Conservation (phyloP, 37 sponge, comb jelly and placozoan genomes). For the Theonella swinhoei region DNA sequence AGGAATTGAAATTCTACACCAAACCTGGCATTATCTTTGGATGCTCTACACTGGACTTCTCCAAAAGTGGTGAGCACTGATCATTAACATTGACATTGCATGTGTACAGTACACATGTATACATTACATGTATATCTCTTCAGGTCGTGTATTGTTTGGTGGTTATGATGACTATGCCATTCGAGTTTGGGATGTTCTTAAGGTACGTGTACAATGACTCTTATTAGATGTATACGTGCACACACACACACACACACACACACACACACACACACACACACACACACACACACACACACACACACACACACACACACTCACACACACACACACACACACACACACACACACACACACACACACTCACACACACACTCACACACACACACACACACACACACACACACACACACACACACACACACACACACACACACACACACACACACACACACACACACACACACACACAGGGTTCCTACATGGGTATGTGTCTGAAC, state of each 20-base stretch:
- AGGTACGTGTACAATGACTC: slow-evolving; percentile 45
- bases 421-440: not conserved
- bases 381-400: not conserved
- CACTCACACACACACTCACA: slow-evolving; percentile 7
- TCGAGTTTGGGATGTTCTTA: slow-evolving; percentile 84
- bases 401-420: not conserved
- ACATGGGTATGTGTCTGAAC: slow-evolving; percentile 51
- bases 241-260: not conserved
- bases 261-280: slow-evolving; percentile 20
- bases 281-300: slow-evolving; percentile 17
- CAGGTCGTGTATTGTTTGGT: slow-evolving; percentile 81
- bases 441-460: slow-evolving; percentile 10
- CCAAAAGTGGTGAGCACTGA: slow-evolving; percentile 66
- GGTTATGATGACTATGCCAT: slow-evolving; percentile 82
- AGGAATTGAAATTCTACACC: slow-evolving; percentile 71
- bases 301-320: slow-evolving; percentile 1
- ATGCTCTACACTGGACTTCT: slow-evolving; percentile 73
- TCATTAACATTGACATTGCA: no score
- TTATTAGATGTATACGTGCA: not conserved
- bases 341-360: not conserved
- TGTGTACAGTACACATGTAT: no score
- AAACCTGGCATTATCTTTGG: slow-evolving; percentile 78
- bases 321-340: slow-evolving; percentile 11
- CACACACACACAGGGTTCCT: slow-evolving; percentile 49
- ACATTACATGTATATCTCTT: no score